Evolutionary conservation across 2,113 vertebrate genomes (phyloP).

Genomic region (Anoplopoma fimbria): DNA sequence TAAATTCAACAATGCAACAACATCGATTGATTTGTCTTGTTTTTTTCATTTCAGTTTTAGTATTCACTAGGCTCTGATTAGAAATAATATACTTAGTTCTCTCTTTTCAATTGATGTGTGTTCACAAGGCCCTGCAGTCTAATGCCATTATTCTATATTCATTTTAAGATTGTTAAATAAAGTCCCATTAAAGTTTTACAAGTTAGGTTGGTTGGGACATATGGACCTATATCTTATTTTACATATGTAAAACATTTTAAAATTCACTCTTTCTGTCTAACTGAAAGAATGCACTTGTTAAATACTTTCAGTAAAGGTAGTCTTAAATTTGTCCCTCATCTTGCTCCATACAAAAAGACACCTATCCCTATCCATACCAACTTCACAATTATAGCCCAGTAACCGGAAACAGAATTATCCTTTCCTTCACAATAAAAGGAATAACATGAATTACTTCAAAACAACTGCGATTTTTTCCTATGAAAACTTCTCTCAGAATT

Average conservation of each 20-base stretch:
- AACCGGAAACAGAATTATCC: background rate
- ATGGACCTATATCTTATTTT: background rate
- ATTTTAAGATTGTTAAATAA: background rate
- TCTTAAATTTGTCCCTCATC: background rate
- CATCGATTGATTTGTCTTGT: background rate
- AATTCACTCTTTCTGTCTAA: background rate
- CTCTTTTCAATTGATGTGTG: background rate
- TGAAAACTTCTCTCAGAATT: background rate
- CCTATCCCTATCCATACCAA: background rate
- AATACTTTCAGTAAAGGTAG: background rate
- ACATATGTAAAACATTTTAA: background rate
- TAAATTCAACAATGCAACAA: constrained; percentile 1
- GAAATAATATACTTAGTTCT: background rate
- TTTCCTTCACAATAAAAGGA: constrained; percentile 48
- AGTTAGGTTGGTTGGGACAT: background rate
- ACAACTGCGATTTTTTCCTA: background rate
- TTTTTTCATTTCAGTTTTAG: constrained; percentile 12
- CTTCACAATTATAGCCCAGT: background rate
- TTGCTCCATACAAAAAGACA: constrained; percentile 13
- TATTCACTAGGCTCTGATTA: constrained; percentile 15
- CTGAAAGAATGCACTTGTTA: background rate
- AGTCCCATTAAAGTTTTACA: background rate
- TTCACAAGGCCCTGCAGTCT: background rate
- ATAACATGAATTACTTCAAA: background rate
- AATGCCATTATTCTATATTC: background rate